A percentile compares a stretch with the other conserved stretches of the same genome.
These are phyloP conservation scores for Lasioglossum lativentre DNA, from an alignment of 2,888 invertebrate species.

Conservation along the genomic window DNA sequence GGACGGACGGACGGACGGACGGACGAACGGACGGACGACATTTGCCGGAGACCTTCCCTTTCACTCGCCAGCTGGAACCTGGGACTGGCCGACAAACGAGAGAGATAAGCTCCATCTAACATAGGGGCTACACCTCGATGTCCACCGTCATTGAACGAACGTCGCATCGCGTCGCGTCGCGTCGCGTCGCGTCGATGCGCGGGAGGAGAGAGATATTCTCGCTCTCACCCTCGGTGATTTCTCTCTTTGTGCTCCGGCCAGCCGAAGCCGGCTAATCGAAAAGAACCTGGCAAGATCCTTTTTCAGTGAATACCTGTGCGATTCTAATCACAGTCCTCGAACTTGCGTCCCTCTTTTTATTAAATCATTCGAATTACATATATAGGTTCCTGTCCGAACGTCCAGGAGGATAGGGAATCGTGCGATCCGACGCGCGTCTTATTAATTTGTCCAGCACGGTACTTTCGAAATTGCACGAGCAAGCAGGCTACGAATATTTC, in stretches of 20 bases:
- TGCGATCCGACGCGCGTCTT: too few species aligned
- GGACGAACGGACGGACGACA: conserved; percentile 22
- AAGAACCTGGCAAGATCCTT: conserved; percentile 8
- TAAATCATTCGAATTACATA: neutral
- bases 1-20: too few species aligned
- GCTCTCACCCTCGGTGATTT: conserved; percentile 18
- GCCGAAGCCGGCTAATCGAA: conserved; percentile 43
- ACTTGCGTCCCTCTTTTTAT: neutral
- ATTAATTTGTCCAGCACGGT: neutral
- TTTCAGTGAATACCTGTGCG: neutral
- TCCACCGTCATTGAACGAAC: conserved; percentile 27
- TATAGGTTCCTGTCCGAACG: neutral
- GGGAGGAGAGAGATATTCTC: conserved; percentile 24
- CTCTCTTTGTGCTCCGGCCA: conserved; percentile 18
- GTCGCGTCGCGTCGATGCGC: too few species aligned
- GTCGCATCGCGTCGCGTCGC: too few species aligned
- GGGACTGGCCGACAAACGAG: conserved; percentile 24
- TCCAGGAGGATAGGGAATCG: too few species aligned
- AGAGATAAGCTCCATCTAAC: conserved; percentile 49
- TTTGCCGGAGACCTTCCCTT: conserved; percentile 49
- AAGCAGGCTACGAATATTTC: neutral
- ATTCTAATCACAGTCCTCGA: neutral
- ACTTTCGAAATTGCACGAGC: neutral
- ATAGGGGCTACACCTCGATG: conserved; percentile 22
- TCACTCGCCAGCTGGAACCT: conserved; percentile 44